phyloP scores from a whole-genome alignment of 2,113 vertebrate species.

The Chloebia gouldiae region DNA sequence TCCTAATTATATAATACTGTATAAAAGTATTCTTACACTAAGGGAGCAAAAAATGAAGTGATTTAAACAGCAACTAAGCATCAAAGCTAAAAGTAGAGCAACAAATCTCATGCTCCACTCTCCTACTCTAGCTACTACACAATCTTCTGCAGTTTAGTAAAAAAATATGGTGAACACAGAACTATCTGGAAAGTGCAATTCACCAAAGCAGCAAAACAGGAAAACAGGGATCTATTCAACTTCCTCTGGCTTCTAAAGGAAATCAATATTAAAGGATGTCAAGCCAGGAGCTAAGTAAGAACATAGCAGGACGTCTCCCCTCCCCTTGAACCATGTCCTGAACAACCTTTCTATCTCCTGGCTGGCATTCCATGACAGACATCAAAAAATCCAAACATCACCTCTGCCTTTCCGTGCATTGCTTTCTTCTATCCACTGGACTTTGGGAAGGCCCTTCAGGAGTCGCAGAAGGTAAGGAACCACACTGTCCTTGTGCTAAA shows the following conservation, averaged over 20 bases:
- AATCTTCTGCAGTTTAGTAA: background rate
- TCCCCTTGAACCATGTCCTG: background rate
- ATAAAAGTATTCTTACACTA: background rate
- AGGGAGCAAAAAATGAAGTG: background rate
- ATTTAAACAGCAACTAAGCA: background rate
- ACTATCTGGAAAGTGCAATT: background rate
- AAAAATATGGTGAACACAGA: background rate
- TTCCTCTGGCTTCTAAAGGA: background rate
- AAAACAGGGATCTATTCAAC: background rate
- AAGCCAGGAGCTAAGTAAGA: background rate
- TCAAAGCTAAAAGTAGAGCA: background rate
- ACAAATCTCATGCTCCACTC: background rate
- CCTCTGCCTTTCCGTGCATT: constrained; percentile 87
- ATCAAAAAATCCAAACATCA: constrained; percentile 36
- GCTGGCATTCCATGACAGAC: background rate
- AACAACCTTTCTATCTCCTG: background rate
- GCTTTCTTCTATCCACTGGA: constrained; percentile 95
- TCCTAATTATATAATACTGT: background rate
- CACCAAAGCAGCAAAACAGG: background rate
- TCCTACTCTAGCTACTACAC: background rate
- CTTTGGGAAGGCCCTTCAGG: constrained; percentile 88
- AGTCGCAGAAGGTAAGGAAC: constrained; percentile 91
- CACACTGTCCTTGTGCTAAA: constrained; percentile 90
- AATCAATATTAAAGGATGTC: background rate
- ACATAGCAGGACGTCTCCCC: background rate